Conservation (phyloP, 2,888 invertebrate species). For the Thumatha senex region DNA sequence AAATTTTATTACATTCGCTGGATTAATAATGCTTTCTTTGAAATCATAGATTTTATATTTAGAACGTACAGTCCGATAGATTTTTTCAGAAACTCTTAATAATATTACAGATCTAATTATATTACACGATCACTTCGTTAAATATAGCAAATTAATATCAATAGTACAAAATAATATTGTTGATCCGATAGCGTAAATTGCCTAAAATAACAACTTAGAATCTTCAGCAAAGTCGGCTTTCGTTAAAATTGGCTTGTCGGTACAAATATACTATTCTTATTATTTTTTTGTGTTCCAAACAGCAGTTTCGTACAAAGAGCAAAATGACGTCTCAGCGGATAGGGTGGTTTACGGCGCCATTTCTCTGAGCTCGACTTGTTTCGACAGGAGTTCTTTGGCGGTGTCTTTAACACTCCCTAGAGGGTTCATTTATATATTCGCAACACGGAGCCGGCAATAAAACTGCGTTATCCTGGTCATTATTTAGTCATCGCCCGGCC, state of each 20-base stretch:
- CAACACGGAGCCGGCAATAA: conserved; percentile 81
- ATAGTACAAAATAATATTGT: conserved; percentile 1
- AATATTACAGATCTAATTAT: no score
- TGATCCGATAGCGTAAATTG: conserved; percentile 9
- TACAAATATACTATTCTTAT: conserved; percentile 50
- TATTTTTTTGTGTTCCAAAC: conserved; percentile 62
- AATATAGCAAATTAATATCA: neutral
- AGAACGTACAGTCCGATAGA: no score
- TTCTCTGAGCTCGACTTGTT: conserved; percentile 77
- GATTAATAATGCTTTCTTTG: no score
- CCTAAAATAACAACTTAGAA: conserved; percentile 13
- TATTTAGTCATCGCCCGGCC: conserved; percentile 81
- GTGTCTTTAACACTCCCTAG: conserved; percentile 81
- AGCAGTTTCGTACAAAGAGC: conserved; percentile 61
- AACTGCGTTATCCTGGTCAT: conserved; percentile 82
- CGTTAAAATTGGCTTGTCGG: conserved; percentile 33
- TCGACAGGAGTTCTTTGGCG: conserved; percentile 78
- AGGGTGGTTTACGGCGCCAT: conserved; percentile 77
- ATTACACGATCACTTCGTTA: neutral
- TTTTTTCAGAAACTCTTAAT: no score
- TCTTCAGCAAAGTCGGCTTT: conserved; percentile 21
- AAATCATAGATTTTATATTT: no score
- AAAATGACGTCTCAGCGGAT: conserved; percentile 75
- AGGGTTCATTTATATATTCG: conserved; percentile 82
- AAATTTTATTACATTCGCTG: no score